These are phyloP conservation scores for Ctenodactylus gundi DNA, from an alignment of 2,113 vertebrate species.

Conservation along the genomic window DNA sequence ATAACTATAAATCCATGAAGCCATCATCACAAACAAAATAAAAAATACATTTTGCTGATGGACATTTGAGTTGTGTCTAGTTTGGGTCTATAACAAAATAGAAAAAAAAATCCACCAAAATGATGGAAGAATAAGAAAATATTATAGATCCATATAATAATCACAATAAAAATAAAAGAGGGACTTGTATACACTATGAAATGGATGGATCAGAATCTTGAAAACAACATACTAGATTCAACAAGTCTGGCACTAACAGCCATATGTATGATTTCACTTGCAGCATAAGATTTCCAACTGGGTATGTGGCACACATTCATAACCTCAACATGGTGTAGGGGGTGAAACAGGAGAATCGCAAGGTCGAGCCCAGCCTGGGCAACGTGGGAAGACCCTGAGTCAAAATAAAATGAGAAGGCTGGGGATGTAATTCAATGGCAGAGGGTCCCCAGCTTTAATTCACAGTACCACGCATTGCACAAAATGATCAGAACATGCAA, in stretches of 20 bases:
- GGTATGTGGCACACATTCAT: background rate
- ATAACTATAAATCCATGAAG: background rate
- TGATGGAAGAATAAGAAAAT: background rate
- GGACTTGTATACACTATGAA: background rate
- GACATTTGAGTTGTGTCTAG: background rate
- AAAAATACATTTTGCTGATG: background rate
- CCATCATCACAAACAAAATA: background rate
- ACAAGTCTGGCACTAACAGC: background rate
- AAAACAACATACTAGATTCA: background rate
- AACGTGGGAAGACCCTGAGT: background rate
- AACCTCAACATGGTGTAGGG: background rate
- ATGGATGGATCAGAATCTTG: background rate
- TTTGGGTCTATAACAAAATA: background rate
- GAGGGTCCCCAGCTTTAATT: background rate
- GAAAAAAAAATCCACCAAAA: background rate
- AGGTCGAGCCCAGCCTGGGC: background rate
- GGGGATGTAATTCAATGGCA: background rate
- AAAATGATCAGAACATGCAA: background rate
- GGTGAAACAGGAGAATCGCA: background rate
- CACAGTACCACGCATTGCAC: background rate
- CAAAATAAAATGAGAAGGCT: background rate
- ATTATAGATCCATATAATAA: background rate
- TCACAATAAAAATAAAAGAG: background rate
- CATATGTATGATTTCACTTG: background rate
- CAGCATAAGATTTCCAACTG: no score